Percentiles rank a stretch among this genome's conserved stretches.
phyloP scores from a whole-genome alignment of 2,888 invertebrate genomes.

The Caenorhabditis sp. region DNA sequence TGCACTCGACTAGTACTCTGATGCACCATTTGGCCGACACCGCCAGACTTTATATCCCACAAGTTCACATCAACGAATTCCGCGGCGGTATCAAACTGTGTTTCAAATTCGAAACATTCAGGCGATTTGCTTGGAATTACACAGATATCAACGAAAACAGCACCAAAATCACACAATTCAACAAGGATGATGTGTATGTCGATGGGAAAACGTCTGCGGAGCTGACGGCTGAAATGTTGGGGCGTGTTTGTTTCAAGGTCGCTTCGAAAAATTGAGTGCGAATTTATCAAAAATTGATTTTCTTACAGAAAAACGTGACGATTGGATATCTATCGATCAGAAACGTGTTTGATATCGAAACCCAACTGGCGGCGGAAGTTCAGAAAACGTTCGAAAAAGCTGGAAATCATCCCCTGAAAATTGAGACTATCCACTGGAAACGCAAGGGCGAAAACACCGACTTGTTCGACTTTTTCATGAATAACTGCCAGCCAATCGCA shows the following conservation, averaged over 20 bases:
- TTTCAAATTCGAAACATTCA: not conserved
- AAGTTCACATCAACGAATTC: constrained; percentile 5
- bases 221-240: not conserved
- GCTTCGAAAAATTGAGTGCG: too few species aligned
- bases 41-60: constrained; percentile 27
- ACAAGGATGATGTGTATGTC: not conserved
- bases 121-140: not conserved
- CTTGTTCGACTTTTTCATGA: too few species aligned
- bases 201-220: not conserved
- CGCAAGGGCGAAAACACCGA: too few species aligned
- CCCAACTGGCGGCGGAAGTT: too few species aligned
- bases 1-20: not conserved
- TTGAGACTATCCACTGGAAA: too few species aligned
- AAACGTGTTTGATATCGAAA: not conserved
- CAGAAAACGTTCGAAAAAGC: too few species aligned
- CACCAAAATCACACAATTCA: constrained; percentile 3
- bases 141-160: too few species aligned
- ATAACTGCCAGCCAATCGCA: too few species aligned
- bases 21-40: constrained; percentile 5
- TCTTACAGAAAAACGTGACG: constrained; percentile 13
- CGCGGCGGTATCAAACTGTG: constrained; percentile 4
- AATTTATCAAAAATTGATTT: too few species aligned
- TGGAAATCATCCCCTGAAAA: too few species aligned
- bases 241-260: not conserved
- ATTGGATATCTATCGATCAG: constrained; percentile 6